phyloP scores from a whole-genome alignment of 2,113 vertebrate species.

The Sorex araneus region DNA sequence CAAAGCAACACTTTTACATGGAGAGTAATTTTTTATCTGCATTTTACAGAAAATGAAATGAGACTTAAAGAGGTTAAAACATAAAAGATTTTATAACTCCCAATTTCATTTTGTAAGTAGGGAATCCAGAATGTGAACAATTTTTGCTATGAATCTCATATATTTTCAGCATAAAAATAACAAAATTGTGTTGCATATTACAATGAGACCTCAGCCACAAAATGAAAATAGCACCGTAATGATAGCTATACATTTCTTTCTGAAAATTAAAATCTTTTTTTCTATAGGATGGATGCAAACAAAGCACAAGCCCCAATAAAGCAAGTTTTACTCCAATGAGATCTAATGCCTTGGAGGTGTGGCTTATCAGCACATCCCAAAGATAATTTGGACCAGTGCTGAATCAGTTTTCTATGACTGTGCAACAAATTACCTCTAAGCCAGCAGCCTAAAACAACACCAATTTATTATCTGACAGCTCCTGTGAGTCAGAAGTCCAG shows the following conservation, averaged over 20 bases:
- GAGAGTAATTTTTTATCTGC: conserved; percentile 4
- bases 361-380: neutral
- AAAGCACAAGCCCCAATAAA: neutral
- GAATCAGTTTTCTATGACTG: conserved; percentile 35
- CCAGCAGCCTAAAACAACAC: neutral
- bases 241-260: neutral
- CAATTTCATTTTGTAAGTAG: neutral
- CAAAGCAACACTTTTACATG: neutral
- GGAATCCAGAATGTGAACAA: neutral
- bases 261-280: neutral
- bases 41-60: conserved; percentile 51
- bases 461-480: conserved; percentile 33
- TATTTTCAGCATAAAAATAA: conserved; percentile 17
- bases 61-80: conserved; percentile 14
- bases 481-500: conserved; percentile 39
- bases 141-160: conserved; percentile 39
- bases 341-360: neutral
- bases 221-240: conserved; percentile 10
- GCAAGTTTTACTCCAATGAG: neutral
- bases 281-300: conserved; percentile 12
- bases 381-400: conserved; percentile 15
- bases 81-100: no score
- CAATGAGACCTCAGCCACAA: conserved; percentile 42
- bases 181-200: conserved; percentile 13
- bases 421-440: neutral